phyloP scores from a whole-genome alignment of 2,113 vertebrate species.

The Hippocampus comes region DNA sequence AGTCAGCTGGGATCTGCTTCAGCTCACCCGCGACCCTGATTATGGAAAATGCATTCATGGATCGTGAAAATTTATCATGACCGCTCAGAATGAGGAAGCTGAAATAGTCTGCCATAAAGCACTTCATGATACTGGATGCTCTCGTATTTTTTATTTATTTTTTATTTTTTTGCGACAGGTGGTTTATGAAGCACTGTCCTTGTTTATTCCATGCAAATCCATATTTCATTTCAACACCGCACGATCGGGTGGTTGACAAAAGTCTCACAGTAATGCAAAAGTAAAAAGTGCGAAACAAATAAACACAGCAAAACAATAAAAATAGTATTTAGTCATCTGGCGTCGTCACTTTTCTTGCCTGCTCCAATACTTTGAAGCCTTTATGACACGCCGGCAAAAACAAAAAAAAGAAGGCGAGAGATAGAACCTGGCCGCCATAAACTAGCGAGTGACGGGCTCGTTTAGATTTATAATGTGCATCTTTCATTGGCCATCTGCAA shows the following conservation, averaged over 20 bases:
- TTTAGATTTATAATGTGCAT: constrained; percentile 12
- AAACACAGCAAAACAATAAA: not conserved
- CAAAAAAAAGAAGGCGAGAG: not conserved
- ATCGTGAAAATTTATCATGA: not conserved
- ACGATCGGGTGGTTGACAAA: not conserved
- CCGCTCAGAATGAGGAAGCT: not conserved
- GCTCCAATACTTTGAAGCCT: not conserved
- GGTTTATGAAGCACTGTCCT: not conserved
- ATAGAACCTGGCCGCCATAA: not conserved
- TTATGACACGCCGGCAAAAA: not conserved
- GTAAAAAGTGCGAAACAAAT: not conserved
- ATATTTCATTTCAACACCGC: not conserved
- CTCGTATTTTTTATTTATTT: too few relatives aligned
- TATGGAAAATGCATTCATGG: too few relatives aligned
- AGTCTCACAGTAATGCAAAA: constrained; percentile 1
- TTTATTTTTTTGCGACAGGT: too few relatives aligned
- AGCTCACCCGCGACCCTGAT: too few relatives aligned
- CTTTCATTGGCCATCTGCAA: constrained; percentile 3
- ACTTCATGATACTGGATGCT: too few relatives aligned
- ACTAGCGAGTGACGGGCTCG: not conserved
- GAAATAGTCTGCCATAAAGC: not conserved
- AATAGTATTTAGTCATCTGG: not conserved
- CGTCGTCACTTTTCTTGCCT: not conserved
- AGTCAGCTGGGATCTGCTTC: too few relatives aligned
- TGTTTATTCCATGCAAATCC: not conserved